Percentiles rank a stretch among this genome's conserved stretches.
phyloP scores from a whole-genome alignment of 2,888 invertebrate species.

The Cheilosia grossa region DNA sequence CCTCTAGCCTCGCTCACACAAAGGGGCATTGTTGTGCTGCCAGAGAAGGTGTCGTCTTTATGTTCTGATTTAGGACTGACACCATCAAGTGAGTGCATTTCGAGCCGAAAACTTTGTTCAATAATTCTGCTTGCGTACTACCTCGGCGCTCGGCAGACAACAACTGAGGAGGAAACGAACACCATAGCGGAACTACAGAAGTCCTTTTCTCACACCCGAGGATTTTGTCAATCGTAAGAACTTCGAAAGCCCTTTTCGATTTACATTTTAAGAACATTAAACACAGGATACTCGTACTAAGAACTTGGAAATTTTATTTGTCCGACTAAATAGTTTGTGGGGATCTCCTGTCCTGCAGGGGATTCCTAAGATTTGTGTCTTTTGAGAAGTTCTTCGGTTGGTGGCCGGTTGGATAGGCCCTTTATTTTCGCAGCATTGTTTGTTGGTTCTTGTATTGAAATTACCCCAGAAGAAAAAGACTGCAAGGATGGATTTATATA shows the following conservation, averaged over 20 bases:
- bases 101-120: constrained; percentile 58
- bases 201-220: constrained; percentile 54
- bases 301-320: constrained; percentile 67
- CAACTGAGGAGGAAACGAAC: background rate
- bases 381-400: constrained; percentile 62
- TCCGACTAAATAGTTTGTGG: constrained; percentile 66
- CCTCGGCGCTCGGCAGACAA: background rate
- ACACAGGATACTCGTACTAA: constrained; percentile 70
- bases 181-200: constrained; percentile 50
- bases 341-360: constrained; percentile 35
- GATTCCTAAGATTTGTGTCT: constrained; percentile 63
- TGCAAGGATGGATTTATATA: constrained; percentile 57
- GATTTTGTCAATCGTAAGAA: constrained; percentile 67
- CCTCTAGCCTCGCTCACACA: background rate
- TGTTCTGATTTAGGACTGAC: constrained; percentile 59
- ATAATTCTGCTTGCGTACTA: constrained; percentile 54
- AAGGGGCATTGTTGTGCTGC: constrained; percentile 24
- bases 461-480: constrained; percentile 48
- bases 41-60: constrained; percentile 56
- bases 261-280: constrained; percentile 72
- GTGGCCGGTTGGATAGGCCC: constrained; percentile 58
- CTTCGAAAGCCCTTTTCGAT: constrained; percentile 70
- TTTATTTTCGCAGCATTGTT: constrained; percentile 58
- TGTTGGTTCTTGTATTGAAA: constrained; percentile 59
- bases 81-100: constrained; percentile 60